Conservation (phyloP, 2,797 vertebrate species). For the Uromys caudimaculatus region DNA sequence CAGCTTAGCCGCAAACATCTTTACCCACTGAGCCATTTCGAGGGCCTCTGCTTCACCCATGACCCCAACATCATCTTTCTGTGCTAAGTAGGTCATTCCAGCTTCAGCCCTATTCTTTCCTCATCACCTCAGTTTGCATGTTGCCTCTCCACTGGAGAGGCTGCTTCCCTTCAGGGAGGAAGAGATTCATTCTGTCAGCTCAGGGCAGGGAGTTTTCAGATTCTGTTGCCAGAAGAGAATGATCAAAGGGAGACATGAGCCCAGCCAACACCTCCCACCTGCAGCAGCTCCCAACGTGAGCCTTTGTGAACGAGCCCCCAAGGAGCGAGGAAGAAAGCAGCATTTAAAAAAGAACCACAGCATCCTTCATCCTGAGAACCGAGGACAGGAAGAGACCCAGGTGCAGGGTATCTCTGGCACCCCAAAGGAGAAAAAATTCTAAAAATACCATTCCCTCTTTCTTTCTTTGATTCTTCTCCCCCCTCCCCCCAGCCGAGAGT, state of each 20-base stretch:
- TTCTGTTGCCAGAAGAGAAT: background rate
- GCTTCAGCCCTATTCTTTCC: constrained; percentile 14
- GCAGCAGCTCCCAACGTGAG: background rate
- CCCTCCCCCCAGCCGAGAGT: constrained; percentile 9
- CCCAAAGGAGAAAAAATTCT: constrained; percentile 51
- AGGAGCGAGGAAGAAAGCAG: constrained; percentile 49
- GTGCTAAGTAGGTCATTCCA: constrained; percentile 66
- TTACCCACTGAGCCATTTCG: background rate
- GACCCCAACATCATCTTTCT: background rate
- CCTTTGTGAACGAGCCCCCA: constrained; percentile 55
- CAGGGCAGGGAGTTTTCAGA: background rate
- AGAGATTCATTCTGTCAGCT: background rate
- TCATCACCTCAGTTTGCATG: background rate
- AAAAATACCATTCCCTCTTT: constrained; percentile 63
- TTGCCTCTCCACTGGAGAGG: background rate
- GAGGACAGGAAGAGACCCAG: constrained; percentile 46
- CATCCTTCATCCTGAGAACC: constrained; percentile 50
- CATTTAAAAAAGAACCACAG: constrained; percentile 45
- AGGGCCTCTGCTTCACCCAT: background rate
- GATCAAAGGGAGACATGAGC: constrained; percentile 19
- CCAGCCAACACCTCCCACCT: constrained; percentile 48
- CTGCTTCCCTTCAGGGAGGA: constrained; percentile 20
- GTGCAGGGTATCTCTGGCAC: constrained; percentile 28
- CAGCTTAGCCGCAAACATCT: background rate
- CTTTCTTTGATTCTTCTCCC: constrained; percentile 36